Conservation (phyloP, 2,113 vertebrate genomes). For the cat (Felis catus) region F.catus_Fca126_mat1.0 CM031412.1:64702501-64703000, state of each 20-base stretch:
- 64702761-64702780: neutral
- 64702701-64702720: neutral
- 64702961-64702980: neutral
- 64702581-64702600: slow-evolving; percentile 57
- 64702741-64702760: neutral
- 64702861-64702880: neutral
- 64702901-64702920: neutral
- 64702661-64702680: slow-evolving; percentile 24
- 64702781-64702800: neutral
- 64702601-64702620: slow-evolving; percentile 73
- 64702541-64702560: slow-evolving; percentile 66
- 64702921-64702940: neutral
- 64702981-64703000: neutral
- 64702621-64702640: slow-evolving; percentile 73
- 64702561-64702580: slow-evolving; percentile 67
- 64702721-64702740: neutral
- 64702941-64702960: neutral
- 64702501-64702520: slow-evolving; percentile 65
- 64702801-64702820: neutral
- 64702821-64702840: neutral
- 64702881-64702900: neutral
- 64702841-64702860: neutral
- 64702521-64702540: slow-evolving; percentile 54
- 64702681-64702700: neutral
- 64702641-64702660: slow-evolving; percentile 55